These are phyloP conservation scores for Arion vulgaris DNA, from an alignment of 1,140 invertebrate species.

Conservation along the genomic window DNA sequence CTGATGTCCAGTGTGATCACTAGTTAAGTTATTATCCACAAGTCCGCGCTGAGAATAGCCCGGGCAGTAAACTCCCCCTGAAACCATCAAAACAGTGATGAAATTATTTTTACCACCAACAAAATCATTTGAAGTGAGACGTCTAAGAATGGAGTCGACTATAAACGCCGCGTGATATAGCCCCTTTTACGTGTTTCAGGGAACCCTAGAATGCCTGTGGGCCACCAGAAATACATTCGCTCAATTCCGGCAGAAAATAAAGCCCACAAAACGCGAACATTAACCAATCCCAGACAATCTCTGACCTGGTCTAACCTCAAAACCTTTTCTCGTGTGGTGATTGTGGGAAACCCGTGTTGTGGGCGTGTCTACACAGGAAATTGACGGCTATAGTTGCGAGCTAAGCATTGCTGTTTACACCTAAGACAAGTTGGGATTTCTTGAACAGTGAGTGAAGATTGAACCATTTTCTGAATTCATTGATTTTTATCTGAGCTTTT, in stretches of 20 bases:
- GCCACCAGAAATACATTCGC: conserved; percentile 16
- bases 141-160: conserved; percentile 9
- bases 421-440: not conserved
- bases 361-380: not conserved
- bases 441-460: not conserved
- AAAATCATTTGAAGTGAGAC: conserved; percentile 35
- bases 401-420: not conserved
- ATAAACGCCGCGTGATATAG: conserved; percentile 23
- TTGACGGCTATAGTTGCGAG: not conserved
- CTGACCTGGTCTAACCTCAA: conserved; percentile 33
- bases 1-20: conserved; percentile 18
- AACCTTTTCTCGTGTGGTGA: not conserved
- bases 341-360: not conserved
- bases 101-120: conserved; percentile 29
- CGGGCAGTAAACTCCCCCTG: conserved; percentile 25
- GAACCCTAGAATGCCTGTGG: not conserved
- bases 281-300: conserved; percentile 17
- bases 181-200: conserved; percentile 7
- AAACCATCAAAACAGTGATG: conserved; percentile 25
- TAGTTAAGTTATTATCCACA: conserved; percentile 6
- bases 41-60: conserved; percentile 25
- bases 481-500: not conserved
- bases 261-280: conserved; percentile 1
- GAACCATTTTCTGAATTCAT: conserved; percentile 8
- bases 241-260: conserved; percentile 27